These are phyloP conservation scores for Agrochola lota DNA, from an alignment of 2,888 invertebrate genomes.

Conservation along the genomic window DNA sequence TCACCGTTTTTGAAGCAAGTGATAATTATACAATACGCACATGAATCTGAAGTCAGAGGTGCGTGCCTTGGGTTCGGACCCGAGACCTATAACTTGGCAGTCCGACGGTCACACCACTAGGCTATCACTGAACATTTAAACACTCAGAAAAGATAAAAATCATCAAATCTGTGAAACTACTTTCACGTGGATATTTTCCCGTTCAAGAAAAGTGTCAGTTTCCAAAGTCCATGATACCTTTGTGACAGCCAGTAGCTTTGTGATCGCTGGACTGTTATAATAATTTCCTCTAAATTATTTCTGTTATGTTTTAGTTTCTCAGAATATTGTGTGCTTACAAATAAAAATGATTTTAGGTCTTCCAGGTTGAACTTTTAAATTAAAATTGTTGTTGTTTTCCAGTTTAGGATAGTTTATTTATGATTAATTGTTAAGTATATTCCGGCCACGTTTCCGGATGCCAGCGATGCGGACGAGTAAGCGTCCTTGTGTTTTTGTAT, in stretches of 20 bases:
- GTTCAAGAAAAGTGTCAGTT: conserved; percentile 36
- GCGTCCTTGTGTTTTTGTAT: too few relatives aligned
- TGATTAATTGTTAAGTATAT: too few relatives aligned
- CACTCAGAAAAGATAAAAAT: neutral
- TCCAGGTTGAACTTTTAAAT: neutral
- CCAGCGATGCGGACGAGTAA: too few relatives aligned
- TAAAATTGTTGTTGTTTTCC: neutral
- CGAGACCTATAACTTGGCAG: too few relatives aligned
- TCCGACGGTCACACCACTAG: too few relatives aligned
- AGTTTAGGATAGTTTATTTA: neutral
- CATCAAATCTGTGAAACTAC: neutral
- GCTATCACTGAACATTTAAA: too few relatives aligned
- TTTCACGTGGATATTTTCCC: neutral
- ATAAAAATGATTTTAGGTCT: neutral
- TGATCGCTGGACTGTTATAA: conserved; percentile 10
- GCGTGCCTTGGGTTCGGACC: too few relatives aligned
- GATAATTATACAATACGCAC: too few relatives aligned
- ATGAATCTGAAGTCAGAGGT: too few relatives aligned
- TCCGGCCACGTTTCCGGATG: too few relatives aligned
- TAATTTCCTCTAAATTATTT: conserved; percentile 29
- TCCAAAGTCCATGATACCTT: conserved; percentile 40
- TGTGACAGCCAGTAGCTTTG: conserved; percentile 43
- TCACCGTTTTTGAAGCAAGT: too few relatives aligned
- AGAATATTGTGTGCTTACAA: neutral
- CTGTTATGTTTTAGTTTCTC: conserved; percentile 10